These are phyloP conservation scores for Scaptomyza flava DNA, from an alignment of 2,888 invertebrate species.

Conservation along the genomic window DNA sequence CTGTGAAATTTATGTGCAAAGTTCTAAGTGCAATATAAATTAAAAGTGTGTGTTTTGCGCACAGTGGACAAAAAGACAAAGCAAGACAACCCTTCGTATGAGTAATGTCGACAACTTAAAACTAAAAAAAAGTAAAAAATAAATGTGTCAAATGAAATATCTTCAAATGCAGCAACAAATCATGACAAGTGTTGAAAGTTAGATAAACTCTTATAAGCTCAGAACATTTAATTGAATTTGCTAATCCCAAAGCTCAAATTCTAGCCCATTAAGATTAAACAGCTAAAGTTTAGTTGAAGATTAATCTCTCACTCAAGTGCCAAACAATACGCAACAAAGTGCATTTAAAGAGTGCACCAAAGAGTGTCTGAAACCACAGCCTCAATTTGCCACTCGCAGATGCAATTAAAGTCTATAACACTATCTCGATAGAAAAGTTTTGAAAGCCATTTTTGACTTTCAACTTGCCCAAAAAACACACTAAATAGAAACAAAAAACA, in stretches of 20 bases:
- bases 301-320: conserved; percentile 2
- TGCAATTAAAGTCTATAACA: conserved; percentile 57
- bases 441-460: conserved; percentile 61
- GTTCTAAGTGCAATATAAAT: conserved; percentile 75
- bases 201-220: not conserved
- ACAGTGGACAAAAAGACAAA: conserved; percentile 21
- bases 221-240: not conserved
- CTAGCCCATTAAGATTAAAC: not conserved
- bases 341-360: not conserved
- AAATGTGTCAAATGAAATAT: not conserved
- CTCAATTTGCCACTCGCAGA: conserved; percentile 46
- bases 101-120: conserved; percentile 42
- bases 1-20: conserved; percentile 70
- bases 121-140: conserved; percentile 2
- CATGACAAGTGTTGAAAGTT: conserved; percentile 1
- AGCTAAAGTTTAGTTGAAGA: not conserved
- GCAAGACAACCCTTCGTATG: conserved; percentile 37
- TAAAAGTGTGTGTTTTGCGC: conserved; percentile 44
- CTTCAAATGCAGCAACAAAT: not conserved
- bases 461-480: conserved; percentile 23
- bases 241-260: not conserved
- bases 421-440: conserved; percentile 39
- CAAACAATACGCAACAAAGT: not conserved
- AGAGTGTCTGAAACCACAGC: conserved; percentile 27
- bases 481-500: conserved; percentile 15